Evolutionary conservation across 2,888 invertebrate genomes (phyloP), one percentile per base, ranked within the genome.

Genomic region (Aphrophora alni): DNA sequence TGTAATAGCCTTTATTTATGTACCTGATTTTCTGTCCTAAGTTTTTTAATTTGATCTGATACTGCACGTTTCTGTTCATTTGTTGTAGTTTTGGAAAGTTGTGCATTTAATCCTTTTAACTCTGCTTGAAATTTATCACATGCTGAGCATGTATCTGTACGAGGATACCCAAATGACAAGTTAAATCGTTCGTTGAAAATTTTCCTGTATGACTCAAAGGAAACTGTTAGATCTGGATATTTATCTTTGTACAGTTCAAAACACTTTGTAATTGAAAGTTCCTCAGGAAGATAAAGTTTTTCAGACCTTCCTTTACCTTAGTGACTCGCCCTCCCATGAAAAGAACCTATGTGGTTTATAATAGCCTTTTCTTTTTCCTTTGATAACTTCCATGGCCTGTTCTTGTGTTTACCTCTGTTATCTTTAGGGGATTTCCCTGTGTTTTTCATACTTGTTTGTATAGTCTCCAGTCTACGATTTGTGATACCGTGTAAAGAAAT

Each of bases 81-180:
- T 14, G 25, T n/a, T n/a, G n/a, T n/a, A n/a, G n/a, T n/a, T n/a
- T n/a, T n/a, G n/a, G n/a, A n/a, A n/a, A n/a, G 70, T 24, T 70
- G n/a, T 33, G 21, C 33, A 21, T 73, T 73, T 33, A 73, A 27
- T n/a, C n/a, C n/a, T n/a, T n/a, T n/a, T n/a, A n/a, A n/a, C 14
- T 73, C 33, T 14, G 73, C 73, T 73, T 73, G 28, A 69, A 68
- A 80, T 68, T 80, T 70, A 44, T 80, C 80, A 80, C 80, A 80
- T 17, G 59, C 70, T 68, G 80, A 75, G 28, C 80, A 80, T 17
- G 68, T 76, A 75, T 85, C 85, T n/a, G 82, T 80, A 26, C 85
- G 80, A 59, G 86, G 86, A 83, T 86, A 86, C 33, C 86, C 86
- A 80, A 85, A 86, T 33, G 80, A 75, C 27, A 85, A 84, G 79